phyloP scores from a whole-genome alignment of 2,113 vertebrate genomes.

The Platycercus adscitus region DNA sequence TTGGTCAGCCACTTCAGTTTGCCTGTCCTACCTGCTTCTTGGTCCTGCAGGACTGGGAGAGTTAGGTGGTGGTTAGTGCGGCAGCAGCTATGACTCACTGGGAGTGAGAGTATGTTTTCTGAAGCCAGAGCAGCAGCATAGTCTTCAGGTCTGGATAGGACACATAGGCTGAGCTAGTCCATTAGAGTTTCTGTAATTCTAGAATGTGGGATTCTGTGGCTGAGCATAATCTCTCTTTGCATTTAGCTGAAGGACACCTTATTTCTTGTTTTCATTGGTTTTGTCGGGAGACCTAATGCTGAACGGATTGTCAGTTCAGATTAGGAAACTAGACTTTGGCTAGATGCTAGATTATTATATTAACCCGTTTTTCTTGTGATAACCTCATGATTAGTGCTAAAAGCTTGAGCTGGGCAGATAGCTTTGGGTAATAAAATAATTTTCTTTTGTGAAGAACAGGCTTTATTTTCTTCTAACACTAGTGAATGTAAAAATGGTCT shows the following conservation, averaged over 20 bases:
- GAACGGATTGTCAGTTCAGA: not conserved
- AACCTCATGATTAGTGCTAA: fast-evolving
- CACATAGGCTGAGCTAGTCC: not conserved
- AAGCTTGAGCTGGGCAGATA: not conserved
- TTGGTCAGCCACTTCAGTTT: not conserved
- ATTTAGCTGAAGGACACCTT: not conserved
- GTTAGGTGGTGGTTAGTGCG: not conserved
- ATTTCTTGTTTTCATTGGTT: not conserved
- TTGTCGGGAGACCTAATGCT: not conserved
- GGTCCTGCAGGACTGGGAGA: not conserved
- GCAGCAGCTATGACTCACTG: not conserved
- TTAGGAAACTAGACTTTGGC: not conserved
- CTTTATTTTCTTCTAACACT: not conserved
- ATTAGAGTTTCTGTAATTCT: not conserved
- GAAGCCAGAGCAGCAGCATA: not conserved
- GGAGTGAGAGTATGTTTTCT: not conserved
- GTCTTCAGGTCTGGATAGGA: not conserved
- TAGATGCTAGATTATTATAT: not conserved
- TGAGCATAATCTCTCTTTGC: not conserved
- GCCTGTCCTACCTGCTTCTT: not conserved
- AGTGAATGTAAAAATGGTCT: not conserved
- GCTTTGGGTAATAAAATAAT: not conserved
- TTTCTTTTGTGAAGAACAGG: not conserved
- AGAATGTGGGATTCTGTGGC: not conserved
- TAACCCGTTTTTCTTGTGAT: not conserved